Percentiles rank a stretch among this genome's conserved stretches.
These are phyloP conservation scores for Rhegmatorhina hoffmannsi DNA, from an alignment of 2,113 vertebrate genomes.

Conservation along the genomic window DNA sequence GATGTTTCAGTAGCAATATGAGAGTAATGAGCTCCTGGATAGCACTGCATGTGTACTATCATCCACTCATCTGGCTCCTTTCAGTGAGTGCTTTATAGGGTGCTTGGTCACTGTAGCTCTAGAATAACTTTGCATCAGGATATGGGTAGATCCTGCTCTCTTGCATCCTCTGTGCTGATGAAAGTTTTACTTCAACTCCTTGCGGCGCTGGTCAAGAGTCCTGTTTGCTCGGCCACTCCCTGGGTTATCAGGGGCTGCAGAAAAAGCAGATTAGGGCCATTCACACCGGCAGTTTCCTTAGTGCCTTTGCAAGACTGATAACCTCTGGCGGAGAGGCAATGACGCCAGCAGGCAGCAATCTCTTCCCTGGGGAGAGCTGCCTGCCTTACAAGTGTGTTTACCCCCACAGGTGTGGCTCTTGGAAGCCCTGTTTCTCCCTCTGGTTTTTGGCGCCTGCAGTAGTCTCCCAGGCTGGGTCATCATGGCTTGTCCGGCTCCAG, in stretches of 20 bases:
- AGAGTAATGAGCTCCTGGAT: neutral
- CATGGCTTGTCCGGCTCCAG: neutral
- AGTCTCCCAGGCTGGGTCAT: neutral
- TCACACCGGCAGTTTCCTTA: conserved; percentile 46
- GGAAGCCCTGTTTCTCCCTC: neutral
- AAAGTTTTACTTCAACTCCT: neutral
- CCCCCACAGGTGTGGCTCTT: conserved; percentile 15
- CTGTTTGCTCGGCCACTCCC: neutral
- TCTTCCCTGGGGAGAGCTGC: neutral
- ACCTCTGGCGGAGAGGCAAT: neutral
- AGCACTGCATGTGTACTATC: accelerated
- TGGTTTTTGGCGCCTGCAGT: neutral
- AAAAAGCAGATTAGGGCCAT: conserved; percentile 32
- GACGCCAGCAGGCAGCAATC: conserved; percentile 20
- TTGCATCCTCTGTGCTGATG: accelerated
- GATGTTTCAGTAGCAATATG: neutral
- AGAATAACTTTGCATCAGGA: neutral
- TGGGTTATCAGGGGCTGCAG: neutral
- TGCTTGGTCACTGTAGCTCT: neutral
- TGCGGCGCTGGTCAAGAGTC: accelerated
- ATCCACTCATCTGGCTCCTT: neutral
- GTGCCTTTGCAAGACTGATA: neutral
- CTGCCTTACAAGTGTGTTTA: neutral
- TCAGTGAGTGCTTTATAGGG: accelerated
- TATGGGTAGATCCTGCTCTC: neutral